A percentile compares a stretch with the other conserved stretches of the same genome.
phyloP scores from a whole-genome alignment of 2,797 vertebrate species.

The Schizothorax lantsangensis region DNA sequence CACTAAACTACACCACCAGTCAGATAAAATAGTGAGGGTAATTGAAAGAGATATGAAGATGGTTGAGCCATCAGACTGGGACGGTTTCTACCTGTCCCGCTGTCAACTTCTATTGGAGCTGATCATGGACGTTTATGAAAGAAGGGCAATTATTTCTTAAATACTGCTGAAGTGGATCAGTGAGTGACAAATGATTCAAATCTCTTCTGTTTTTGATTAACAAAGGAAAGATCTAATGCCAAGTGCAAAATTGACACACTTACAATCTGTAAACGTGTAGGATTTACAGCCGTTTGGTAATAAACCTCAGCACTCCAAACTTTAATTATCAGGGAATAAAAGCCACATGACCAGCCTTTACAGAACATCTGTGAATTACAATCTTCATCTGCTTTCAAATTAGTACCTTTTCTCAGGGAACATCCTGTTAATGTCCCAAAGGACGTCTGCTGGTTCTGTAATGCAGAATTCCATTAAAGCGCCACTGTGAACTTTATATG shows the following conservation, averaged over 20 bases:
- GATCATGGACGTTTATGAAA: background rate
- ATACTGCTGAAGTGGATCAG: conserved; percentile 15
- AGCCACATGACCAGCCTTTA: conserved; percentile 14
- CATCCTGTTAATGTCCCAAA: background rate
- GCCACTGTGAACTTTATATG: conserved; percentile 12
- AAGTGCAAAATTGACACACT: background rate
- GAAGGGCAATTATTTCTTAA: background rate
- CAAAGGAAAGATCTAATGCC: background rate
- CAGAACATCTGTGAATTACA: conserved; percentile 10
- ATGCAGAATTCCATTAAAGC: conserved; percentile 16
- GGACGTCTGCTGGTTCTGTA: conserved; percentile 16
- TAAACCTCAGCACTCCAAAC: background rate
- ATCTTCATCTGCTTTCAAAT: conserved; percentile 26
- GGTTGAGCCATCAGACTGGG: background rate
- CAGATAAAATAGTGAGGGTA: background rate
- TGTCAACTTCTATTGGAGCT: background rate
- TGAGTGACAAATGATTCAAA: background rate
- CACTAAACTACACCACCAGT: background rate
- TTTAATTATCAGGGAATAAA: conserved; percentile 30
- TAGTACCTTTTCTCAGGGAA: conserved; percentile 9
- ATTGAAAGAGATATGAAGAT: background rate
- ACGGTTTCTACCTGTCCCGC: background rate
- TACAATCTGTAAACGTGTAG: background rate
- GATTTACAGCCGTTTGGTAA: background rate
- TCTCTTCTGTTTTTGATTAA: background rate